phyloP scores from a whole-genome alignment of 2,888 invertebrate genomes.

The Hypsopygia costalis region DNA sequence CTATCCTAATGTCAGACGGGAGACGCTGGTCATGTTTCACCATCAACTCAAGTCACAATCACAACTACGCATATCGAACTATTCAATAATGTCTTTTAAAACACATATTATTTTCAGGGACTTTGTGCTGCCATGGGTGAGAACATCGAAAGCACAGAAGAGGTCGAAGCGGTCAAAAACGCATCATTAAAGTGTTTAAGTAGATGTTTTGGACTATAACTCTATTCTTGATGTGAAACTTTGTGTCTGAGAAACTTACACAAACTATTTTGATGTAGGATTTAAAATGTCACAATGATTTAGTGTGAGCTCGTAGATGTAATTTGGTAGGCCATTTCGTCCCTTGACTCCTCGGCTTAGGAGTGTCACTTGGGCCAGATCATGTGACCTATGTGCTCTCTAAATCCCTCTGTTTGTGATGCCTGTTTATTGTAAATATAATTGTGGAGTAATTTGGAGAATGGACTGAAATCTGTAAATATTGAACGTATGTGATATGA shows the following conservation, averaged over 20 bases:
- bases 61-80: too few relatives aligned
- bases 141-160: slow-evolving; percentile 58
- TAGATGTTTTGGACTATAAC: not conserved
- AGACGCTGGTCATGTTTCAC: too few relatives aligned
- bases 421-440: slow-evolving; percentile 26
- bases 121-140: slow-evolving; percentile 65
- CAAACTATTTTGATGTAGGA: too few relatives aligned
- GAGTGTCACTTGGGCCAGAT: not conserved
- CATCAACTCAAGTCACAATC: too few relatives aligned
- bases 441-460: slow-evolving; percentile 17
- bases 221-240: not conserved
- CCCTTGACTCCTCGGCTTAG: not conserved
- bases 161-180: slow-evolving; percentile 64
- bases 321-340: not conserved
- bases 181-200: slow-evolving; percentile 37
- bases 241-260: not conserved
- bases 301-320: slow-evolving; percentile 20
- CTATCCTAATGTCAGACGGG: too few relatives aligned
- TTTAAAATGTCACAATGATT: slow-evolving; percentile 14
- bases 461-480: slow-evolving; percentile 37
- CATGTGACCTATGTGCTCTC: slow-evolving; percentile 21
- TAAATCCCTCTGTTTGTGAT: slow-evolving; percentile 21
- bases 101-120: slow-evolving; percentile 37
- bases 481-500: slow-evolving; percentile 29
- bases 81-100: too few relatives aligned